Evolutionary conservation across 1,140 invertebrate genomes (phyloP).

Genomic region (Drosophila baimaii): DNA sequence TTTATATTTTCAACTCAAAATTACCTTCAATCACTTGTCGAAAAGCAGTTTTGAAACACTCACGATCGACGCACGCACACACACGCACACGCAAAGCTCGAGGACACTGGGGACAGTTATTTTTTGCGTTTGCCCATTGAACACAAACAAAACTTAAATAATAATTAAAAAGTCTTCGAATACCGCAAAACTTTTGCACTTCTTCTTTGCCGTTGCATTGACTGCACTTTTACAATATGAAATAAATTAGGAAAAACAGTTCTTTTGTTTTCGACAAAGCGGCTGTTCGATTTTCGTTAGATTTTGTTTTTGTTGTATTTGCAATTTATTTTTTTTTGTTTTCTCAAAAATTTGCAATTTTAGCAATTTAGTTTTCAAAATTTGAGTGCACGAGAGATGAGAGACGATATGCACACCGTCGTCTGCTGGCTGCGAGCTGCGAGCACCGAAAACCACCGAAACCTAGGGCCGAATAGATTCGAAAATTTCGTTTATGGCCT

Average conservation of each 20-base stretch:
- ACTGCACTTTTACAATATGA: constrained; percentile 44
- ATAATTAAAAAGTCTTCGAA: constrained; percentile 65
- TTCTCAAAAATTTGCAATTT: constrained; percentile 32
- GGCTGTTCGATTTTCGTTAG: constrained; percentile 49
- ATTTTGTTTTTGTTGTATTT: constrained; percentile 17
- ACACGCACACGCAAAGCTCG: constrained; percentile 10
- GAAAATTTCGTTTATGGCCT: constrained; percentile 83
- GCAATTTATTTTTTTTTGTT: constrained; percentile 22
- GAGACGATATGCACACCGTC: constrained; percentile 77
- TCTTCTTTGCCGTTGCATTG: constrained; percentile 34
- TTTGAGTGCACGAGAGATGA: constrained; percentile 55
- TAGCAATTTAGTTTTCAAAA: constrained; percentile 22
- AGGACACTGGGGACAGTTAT: constrained; percentile 42
- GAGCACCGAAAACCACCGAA: constrained; percentile 84
- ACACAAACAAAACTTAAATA: constrained; percentile 72
- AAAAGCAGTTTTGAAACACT: constrained; percentile 36
- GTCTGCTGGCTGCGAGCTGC: constrained; percentile 78
- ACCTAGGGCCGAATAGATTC: constrained; percentile 84
- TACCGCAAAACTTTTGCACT: constrained; percentile 46
- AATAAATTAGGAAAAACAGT: constrained; percentile 50
- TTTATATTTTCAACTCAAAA: constrained; percentile 15
- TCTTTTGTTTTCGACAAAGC: constrained; percentile 18
- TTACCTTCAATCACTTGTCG: constrained; percentile 76
- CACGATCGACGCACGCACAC: constrained; percentile 17
- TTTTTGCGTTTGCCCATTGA: constrained; percentile 45